Conservation (phyloP, 1,140 invertebrate genomes). For the Drosophila guanche region DNA sequence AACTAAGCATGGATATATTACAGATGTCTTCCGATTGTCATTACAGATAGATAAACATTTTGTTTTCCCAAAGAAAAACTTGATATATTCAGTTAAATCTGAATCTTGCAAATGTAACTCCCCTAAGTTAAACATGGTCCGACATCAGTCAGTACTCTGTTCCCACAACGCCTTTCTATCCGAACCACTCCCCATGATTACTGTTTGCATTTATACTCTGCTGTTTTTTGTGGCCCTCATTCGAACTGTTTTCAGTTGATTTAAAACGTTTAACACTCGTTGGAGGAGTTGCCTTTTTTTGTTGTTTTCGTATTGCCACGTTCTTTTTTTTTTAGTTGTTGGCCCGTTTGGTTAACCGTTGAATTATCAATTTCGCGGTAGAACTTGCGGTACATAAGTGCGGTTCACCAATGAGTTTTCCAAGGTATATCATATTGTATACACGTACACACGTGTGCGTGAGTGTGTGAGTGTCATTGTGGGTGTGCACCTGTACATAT, state of each 20-base stretch:
- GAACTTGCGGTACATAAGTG: slow-evolving; percentile 82
- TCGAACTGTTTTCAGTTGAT: slow-evolving; percentile 54
- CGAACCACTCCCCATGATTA: neutral
- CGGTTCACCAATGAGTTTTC: slow-evolving; percentile 82
- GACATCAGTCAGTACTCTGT: too few relatives aligned
- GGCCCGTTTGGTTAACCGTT: slow-evolving; percentile 78
- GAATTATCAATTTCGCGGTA: slow-evolving; percentile 83
- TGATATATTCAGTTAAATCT: too few relatives aligned
- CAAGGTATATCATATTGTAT: slow-evolving; percentile 79
- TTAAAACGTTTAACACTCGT: slow-evolving; percentile 70
- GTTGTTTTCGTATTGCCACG: slow-evolving; percentile 22
- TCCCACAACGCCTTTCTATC: neutral
- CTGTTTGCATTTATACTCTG: slow-evolving; percentile 39
- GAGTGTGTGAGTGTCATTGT: neutral
- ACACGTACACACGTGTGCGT: slow-evolving; percentile 11
- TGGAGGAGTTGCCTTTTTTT: slow-evolving; percentile 27
- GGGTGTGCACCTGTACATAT: too few relatives aligned
- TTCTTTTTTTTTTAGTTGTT: slow-evolving; percentile 63
- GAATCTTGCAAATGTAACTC: too few relatives aligned
- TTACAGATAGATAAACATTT: too few relatives aligned
- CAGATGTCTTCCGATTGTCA: too few relatives aligned
- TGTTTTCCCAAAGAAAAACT: too few relatives aligned
- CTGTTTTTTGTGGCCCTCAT: slow-evolving; percentile 8
- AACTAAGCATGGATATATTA: too few relatives aligned
- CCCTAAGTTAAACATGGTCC: too few relatives aligned